phyloP scores from a whole-genome alignment of 2,888 invertebrate genomes.

The Noctua janthe region DNA sequence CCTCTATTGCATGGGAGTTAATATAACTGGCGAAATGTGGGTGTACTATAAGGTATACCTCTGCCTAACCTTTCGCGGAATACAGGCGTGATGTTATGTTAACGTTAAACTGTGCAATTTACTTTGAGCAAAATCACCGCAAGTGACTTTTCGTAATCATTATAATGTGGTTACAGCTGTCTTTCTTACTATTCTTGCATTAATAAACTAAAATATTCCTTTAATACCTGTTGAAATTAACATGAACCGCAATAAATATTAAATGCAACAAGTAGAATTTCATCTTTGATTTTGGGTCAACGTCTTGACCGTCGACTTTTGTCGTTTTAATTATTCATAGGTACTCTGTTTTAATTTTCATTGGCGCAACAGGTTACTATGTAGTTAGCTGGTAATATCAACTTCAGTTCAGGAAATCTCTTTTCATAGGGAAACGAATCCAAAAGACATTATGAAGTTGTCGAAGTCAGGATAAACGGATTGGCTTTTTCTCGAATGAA shows the following conservation, averaged over 20 bases:
- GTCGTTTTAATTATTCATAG: constrained; percentile 27
- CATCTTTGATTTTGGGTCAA: constrained; percentile 9
- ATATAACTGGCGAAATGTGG: too few relatives aligned
- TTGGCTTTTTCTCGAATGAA: neutral
- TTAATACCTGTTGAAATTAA: neutral
- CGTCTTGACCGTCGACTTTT: constrained; percentile 12
- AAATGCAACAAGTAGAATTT: constrained; percentile 12
- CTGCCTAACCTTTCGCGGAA: too few relatives aligned
- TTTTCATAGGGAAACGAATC: neutral
- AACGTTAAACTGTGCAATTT: neutral
- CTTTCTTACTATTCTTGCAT: neutral
- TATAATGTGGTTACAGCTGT: neutral
- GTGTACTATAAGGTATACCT: too few relatives aligned
- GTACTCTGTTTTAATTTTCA: constrained; percentile 14
- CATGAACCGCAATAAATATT: constrained; percentile 17
- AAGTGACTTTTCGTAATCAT: neutral
- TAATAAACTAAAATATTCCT: too few relatives aligned
- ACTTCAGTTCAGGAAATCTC: neutral
- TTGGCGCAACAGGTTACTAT: neutral
- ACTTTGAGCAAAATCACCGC: neutral
- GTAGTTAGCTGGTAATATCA: neutral
- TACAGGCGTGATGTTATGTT: too few relatives aligned
- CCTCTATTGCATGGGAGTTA: too few relatives aligned
- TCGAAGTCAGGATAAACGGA: neutral
- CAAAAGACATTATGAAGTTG: neutral